Base-by-base conservation (phyloP, 2,113 vertebrate genomes). In the Callipepla californica region DNA sequence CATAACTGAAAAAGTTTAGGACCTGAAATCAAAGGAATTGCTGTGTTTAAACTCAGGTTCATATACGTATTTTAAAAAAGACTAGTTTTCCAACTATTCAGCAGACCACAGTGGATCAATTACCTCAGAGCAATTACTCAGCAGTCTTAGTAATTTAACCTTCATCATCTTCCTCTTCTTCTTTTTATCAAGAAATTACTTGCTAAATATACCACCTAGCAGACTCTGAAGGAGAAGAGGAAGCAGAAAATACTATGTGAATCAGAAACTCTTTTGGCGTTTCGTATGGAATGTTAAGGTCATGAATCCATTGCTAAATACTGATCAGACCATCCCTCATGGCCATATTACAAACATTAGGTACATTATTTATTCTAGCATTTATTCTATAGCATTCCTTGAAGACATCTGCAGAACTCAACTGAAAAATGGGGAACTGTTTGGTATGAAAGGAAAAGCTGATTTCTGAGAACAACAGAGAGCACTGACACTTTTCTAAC, bases 301-400 rank as follows among this genome's bases (percentile, higher is more conserved):
- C 62, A n/a, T 75, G 72, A 85, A 88, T 87, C 87, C 73, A 74
- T 77, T 67, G 70, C 89, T 92, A 87, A 93, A 90, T 87, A 70
- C 61, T 66, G 36, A 72, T 68, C 94, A 81, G n/a, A 61, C 25
- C 61, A 80, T 48, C 28, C 78, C 68, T 76, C 78, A 59, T 69
- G 84, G 57, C 40, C 69, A 81, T 87, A 94, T 91, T 87, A 70
- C 92, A 90, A 77, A 83, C 12, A n/a, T 61, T 95, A 95, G 79
- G 66, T 84, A 81, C 40, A 80, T 6, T 66, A 69, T 55, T 78
- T 95, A 34, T 13, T 67, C 66, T 87, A 40, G 40, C 40, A 69
- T 55, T 78, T 95, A 34, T 13, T 67, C 66, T 87, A 40, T 40
- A 40, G 20, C 79, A 62, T 73, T 17, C 53, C 67, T 22, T 45